Percentiles rank a stretch among this genome's conserved stretches.
Evolutionary conservation across 2,113 vertebrate genomes (phyloP).

Genomic region (Gopherus evgoodei): DNA sequence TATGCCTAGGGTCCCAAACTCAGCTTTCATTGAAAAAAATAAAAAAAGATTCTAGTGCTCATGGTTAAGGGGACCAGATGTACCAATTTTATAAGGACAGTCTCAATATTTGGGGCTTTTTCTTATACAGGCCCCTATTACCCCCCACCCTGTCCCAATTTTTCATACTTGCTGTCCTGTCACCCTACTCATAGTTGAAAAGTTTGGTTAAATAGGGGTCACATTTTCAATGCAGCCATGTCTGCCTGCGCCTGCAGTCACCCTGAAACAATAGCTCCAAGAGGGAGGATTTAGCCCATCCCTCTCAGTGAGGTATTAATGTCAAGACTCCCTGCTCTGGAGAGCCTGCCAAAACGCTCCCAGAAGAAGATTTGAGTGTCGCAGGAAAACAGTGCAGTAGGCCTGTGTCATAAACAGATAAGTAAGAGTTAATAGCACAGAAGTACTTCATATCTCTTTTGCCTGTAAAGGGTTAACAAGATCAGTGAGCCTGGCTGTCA

Average conservation of each 20-base stretch:
- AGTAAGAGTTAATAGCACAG: too few relatives aligned
- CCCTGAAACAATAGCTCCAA: not conserved
- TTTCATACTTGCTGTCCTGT: too few relatives aligned
- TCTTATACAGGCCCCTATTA: too few relatives aligned
- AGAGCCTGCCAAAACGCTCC: not conserved
- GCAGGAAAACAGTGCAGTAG: not conserved
- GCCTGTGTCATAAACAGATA: not conserved
- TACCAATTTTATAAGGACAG: too few relatives aligned
- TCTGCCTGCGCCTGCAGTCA: not conserved
- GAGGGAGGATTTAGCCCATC: not conserved
- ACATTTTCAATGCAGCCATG: not conserved
- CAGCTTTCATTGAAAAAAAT: not conserved
- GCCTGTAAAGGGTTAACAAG: too few relatives aligned
- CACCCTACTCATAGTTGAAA: not conserved
- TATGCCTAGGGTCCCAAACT: not conserved
- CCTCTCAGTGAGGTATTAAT: not conserved
- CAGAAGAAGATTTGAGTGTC: not conserved
- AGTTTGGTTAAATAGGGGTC: not conserved
- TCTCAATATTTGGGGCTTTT: too few relatives aligned
- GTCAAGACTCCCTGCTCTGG: rapidly evolving
- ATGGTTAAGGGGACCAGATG: too few relatives aligned
- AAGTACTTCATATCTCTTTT: too few relatives aligned
- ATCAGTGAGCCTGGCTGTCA: too few relatives aligned
- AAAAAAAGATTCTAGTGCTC: not conserved
- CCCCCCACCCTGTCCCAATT: too few relatives aligned